Evolutionary conservation across 64 coral and sea anemone genomes (phyloP).

Genomic region (Trachythela sp.): DNA sequence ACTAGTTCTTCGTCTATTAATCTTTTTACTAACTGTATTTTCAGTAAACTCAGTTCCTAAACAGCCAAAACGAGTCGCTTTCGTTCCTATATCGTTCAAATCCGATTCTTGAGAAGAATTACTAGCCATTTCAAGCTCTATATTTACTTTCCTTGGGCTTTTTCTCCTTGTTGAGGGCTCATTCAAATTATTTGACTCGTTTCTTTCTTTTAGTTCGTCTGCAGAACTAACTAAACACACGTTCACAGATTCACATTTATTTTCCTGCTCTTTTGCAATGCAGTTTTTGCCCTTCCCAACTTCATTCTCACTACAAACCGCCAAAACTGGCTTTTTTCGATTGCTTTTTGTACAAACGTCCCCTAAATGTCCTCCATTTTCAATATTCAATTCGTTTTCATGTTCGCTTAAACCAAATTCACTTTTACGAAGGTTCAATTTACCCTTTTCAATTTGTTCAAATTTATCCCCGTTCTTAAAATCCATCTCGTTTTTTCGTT

Average conservation of each 20-base stretch:
- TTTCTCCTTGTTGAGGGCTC: background rate
- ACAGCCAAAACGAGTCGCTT: background rate
- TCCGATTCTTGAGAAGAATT: background rate
- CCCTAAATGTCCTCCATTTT: background rate
- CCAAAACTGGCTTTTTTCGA: no score
- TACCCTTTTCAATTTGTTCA: background rate
- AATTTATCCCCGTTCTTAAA: background rate
- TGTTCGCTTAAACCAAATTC: no score
- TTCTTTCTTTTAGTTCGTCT: background rate
- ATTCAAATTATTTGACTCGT: background rate
- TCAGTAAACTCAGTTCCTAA: background rate
- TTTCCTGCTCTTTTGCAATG: no score
- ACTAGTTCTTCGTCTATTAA: background rate
- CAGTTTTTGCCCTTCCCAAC: no score
- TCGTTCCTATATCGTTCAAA: background rate
- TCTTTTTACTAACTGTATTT: background rate
- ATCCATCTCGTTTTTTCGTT: background rate
- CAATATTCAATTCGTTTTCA: background rate
- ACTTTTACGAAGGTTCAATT: background rate
- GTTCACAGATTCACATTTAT: background rate
- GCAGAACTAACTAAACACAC: no score
- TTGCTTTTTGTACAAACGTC: background rate
- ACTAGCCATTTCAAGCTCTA: background rate
- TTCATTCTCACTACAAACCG: no score
- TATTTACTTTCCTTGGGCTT: background rate